Conservation (phyloP, 2,797 vertebrate species). For the Philypnodon macrostomus region DNA sequence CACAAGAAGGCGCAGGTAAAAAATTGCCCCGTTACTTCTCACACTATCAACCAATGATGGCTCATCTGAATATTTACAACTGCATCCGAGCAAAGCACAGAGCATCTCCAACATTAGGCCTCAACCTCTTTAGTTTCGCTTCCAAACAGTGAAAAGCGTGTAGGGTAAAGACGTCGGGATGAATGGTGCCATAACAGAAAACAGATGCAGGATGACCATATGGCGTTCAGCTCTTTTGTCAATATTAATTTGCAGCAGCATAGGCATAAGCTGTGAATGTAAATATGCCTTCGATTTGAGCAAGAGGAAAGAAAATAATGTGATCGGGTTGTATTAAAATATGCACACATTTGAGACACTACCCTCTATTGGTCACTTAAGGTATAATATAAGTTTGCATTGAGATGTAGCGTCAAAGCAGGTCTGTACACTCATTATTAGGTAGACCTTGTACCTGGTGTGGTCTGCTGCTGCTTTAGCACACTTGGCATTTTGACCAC, state of each 20-base stretch:
- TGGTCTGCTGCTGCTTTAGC: no score
- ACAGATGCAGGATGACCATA: conserved; percentile 33
- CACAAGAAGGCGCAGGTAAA: conserved; percentile 64
- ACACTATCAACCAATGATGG: conserved; percentile 63
- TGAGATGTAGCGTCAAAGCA: no score
- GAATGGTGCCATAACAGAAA: conserved; percentile 20
- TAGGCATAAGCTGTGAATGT: conserved; percentile 46
- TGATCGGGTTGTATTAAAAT: not conserved
- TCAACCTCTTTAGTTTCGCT: conserved; percentile 47
- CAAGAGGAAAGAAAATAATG: conserved; percentile 14
- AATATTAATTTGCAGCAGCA: conserved; percentile 59
- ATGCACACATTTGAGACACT: no score
- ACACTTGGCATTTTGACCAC: no score
- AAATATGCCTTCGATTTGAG: conserved; percentile 52
- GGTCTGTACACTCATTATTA: no score
- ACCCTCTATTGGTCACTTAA: no score
- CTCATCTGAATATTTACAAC: conserved; percentile 79
- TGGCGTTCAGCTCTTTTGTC: conserved; percentile 41
- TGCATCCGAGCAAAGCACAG: conserved; percentile 51
- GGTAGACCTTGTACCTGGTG: no score
- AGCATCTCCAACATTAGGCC: conserved; percentile 68
- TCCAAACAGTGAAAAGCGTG: conserved; percentile 30
- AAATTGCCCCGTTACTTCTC: conserved; percentile 64
- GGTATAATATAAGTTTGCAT: no score
- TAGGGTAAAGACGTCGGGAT: conserved; percentile 11